Conservation (phyloP, 1,140 invertebrate genomes). For the Caerostris extrusa region DNA sequence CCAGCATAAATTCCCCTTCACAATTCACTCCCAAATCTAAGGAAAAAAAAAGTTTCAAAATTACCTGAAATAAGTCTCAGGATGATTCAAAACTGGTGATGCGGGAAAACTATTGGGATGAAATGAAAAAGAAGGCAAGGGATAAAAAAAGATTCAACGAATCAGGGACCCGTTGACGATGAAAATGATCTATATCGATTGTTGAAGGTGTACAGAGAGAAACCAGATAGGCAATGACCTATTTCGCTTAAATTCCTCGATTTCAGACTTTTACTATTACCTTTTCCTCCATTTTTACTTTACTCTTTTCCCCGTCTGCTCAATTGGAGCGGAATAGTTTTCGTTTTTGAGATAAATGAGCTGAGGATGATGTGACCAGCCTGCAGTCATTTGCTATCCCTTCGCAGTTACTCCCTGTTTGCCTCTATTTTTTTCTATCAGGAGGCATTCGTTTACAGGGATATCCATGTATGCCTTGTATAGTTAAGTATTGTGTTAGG, state of each 20-base stretch:
- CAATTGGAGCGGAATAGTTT: slow-evolving; percentile 41
- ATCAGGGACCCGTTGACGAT: slow-evolving; percentile 44
- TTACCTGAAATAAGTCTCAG: slow-evolving; percentile 46
- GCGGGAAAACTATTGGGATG: slow-evolving; percentile 12
- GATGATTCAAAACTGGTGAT: slow-evolving; percentile 17
- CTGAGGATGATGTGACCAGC: slow-evolving; percentile 2
- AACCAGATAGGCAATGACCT: slow-evolving; percentile 40
- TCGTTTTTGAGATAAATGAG: slow-evolving; percentile 48
- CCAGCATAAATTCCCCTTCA: neutral
- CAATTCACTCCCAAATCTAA: too few relatives aligned
- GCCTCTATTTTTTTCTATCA: neutral
- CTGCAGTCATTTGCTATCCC: neutral
- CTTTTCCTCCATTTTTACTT: neutral
- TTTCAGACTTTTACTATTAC: slow-evolving; percentile 26
- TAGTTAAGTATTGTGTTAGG: too few relatives aligned
- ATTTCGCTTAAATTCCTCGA: slow-evolving; percentile 51
- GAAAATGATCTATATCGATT: slow-evolving; percentile 55
- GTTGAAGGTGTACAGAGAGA: neutral
- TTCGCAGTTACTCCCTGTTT: neutral
- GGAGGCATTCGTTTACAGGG: neutral
- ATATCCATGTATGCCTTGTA: too few relatives aligned
- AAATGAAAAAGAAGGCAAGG: neutral
- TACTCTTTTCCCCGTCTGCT: neutral
- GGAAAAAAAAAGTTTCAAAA: neutral
- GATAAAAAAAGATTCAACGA: slow-evolving; percentile 18